Base-by-base conservation (phyloP, 1,140 invertebrate genomes). In the Aphaenogaster ashmeadi region DNA sequence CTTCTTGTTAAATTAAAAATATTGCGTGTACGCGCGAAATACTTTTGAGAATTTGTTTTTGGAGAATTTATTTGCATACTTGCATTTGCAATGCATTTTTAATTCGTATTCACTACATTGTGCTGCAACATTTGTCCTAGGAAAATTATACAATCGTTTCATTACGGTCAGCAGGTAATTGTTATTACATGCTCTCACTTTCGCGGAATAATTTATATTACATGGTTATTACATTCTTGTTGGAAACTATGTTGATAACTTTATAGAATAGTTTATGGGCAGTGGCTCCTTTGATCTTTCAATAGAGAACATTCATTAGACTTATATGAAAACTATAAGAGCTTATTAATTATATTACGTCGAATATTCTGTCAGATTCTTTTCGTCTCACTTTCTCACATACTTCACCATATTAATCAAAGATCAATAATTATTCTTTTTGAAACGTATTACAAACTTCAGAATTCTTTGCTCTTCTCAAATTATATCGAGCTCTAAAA, bases 151-250 rank as follows among this genome's bases (percentile, higher is more conserved):
- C 15, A 52, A 27, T 66, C 60, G 44, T 81, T 41, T 41, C 36
- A 56, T 27, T 81, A 27, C 41, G 2, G 44, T 80, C 44, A 9
- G n/a, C 33, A 56, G 15, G n/a, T 81, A 52, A 69, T 21, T 66
- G 64, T 38, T 67, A 81, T 81, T 81, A 44, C 13, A 15, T 71
- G 47, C 38, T 81, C 50, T 71, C 50, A 56, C 52, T 71, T 56
- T 81, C 66, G 64, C 0, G 21, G 38, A 67, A 41, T 71, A 81
- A 81, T 81, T 81, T 81, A 71, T 81, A 81, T 81, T 71, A 56
- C 47, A 21, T 54, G 47, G 47, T 80, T 81, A 69, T 69, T 74
- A 47, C 69, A 75, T 47, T 60, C 69, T 50, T 60, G 69, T 84
- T 74, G 69, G 41, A 60, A 75, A 74, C 69, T 62, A 75, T 13